Evolutionary conservation across 2,888 invertebrate species (phyloP).

Genomic region (Auanema sp.): DNA sequence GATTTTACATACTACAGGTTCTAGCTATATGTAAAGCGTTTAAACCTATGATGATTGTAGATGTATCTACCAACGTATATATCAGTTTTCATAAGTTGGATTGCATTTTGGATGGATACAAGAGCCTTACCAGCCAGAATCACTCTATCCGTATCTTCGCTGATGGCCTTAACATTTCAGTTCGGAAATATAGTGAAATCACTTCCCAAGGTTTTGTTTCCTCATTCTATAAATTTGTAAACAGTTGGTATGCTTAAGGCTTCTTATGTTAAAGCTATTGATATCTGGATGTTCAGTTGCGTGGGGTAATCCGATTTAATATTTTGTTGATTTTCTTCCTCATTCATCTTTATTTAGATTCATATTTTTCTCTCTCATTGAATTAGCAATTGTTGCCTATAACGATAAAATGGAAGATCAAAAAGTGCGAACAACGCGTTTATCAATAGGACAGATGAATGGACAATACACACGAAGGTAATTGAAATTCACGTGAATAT

Average conservation of each 20-base stretch:
- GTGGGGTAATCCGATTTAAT: constrained; percentile 33
- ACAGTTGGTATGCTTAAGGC: constrained; percentile 29
- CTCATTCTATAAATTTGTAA: no score
- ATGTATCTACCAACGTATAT: constrained; percentile 64
- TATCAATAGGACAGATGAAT: constrained; percentile 24
- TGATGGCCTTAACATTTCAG: constrained; percentile 64
- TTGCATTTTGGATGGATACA: constrained; percentile 64
- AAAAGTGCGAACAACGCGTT: constrained; percentile 28
- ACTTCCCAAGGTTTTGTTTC: constrained; percentile 44
- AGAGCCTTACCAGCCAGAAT: constrained; percentile 61
- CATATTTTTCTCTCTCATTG: constrained; percentile 56
- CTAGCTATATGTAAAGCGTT: not conserved
- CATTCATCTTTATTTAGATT: constrained; percentile 30
- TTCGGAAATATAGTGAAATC: constrained; percentile 61
- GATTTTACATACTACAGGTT: constrained; percentile 61
- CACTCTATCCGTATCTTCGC: constrained; percentile 58
- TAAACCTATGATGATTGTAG: constrained; percentile 40
- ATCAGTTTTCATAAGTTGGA: constrained; percentile 63
- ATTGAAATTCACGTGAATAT: no score
- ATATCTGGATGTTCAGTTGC: constrained; percentile 57
- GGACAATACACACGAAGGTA: constrained; percentile 9
- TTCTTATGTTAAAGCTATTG: constrained; percentile 62
- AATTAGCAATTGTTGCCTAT: constrained; percentile 61
- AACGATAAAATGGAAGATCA: constrained; percentile 62
- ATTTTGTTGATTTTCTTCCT: not conserved